Evolutionary conservation across 2,888 invertebrate genomes (phyloP).

Genomic region (Hydraecia micacea): DNA sequence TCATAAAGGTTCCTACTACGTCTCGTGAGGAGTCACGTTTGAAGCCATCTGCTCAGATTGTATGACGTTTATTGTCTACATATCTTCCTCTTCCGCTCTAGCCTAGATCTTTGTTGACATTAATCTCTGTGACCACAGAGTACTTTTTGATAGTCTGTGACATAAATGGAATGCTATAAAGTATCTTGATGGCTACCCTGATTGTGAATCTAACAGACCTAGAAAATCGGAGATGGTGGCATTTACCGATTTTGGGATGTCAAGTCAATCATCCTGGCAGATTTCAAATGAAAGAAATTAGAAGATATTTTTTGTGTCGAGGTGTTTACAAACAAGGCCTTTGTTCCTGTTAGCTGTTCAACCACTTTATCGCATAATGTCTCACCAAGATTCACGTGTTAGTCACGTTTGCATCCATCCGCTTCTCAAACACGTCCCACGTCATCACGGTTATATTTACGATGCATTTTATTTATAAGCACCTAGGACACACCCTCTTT

Average conservation of each 20-base stretch:
- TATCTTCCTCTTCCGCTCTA: constrained; percentile 21
- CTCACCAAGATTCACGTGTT: not conserved
- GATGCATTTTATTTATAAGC: not conserved
- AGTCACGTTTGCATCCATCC: constrained; percentile 14
- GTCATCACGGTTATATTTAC: not conserved
- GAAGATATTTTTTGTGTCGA: not conserved
- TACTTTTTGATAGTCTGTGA: too few species aligned
- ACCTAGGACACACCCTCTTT: not conserved
- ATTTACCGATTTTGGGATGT: not conserved
- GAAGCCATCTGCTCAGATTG: constrained; percentile 19
- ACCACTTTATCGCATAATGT: not conserved
- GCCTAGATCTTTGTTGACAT: constrained; percentile 19
- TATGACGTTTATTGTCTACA: constrained; percentile 18
- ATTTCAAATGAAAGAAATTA: not conserved
- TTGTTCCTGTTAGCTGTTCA: not conserved
- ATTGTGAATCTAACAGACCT: not conserved
- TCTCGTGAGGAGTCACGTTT: constrained; percentile 47
- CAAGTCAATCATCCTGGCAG: not conserved
- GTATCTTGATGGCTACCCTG: not conserved
- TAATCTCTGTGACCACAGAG: too few species aligned
- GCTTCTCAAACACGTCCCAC: not conserved
- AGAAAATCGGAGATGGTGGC: too few species aligned
- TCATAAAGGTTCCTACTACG: constrained; percentile 48
- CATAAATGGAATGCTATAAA: not conserved
- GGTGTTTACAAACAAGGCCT: not conserved